Percentiles rank a stretch among this genome's conserved stretches.
Evolutionary conservation across 1,140 invertebrate genomes (phyloP).

Genomic region (Saccostrea glomerata): DNA sequence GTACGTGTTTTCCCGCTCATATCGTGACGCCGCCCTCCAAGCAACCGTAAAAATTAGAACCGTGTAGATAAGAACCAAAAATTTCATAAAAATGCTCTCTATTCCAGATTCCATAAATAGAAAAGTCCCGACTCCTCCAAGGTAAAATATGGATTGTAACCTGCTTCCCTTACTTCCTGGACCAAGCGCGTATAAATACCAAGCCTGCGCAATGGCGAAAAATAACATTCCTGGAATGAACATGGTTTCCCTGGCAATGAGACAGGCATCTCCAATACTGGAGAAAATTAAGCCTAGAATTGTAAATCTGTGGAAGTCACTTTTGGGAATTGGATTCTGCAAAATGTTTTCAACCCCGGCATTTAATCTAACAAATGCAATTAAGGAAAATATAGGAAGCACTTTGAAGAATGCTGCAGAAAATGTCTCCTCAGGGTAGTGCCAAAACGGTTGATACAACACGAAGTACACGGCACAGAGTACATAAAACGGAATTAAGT

Average conservation of each 20-base stretch:
- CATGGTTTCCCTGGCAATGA: conserved; percentile 54
- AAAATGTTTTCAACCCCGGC: not conserved
- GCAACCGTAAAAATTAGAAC: conserved; percentile 54
- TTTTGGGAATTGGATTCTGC: conserved; percentile 26
- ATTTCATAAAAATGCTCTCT: conserved; percentile 53
- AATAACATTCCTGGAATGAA: conserved; percentile 63
- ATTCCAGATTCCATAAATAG: conserved; percentile 52
- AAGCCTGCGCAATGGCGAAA: conserved; percentile 60
- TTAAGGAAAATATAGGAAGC: conserved; percentile 57
- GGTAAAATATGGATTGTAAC: conserved; percentile 47
- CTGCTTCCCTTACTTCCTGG: conserved; percentile 25
- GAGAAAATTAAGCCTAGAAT: conserved; percentile 58
- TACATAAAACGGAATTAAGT: conserved; percentile 54
- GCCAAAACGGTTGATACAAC: conserved; percentile 48
- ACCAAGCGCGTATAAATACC: conserved; percentile 58
- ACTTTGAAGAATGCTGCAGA: conserved; percentile 58
- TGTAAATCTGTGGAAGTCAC: conserved; percentile 50
- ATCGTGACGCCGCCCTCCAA: conserved; percentile 49
- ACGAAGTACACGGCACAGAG: conserved; percentile 50
- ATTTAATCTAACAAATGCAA: conserved; percentile 46
- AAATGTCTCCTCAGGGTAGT: conserved; percentile 55
- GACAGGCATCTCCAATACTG: conserved; percentile 58
- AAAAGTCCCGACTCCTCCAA: conserved; percentile 40
- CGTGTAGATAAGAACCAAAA: conserved; percentile 52
- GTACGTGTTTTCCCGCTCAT: conserved; percentile 41